Base-by-base conservation (phyloP, 2,113 vertebrate species). In the Cricetomys ansorgei region DNA sequence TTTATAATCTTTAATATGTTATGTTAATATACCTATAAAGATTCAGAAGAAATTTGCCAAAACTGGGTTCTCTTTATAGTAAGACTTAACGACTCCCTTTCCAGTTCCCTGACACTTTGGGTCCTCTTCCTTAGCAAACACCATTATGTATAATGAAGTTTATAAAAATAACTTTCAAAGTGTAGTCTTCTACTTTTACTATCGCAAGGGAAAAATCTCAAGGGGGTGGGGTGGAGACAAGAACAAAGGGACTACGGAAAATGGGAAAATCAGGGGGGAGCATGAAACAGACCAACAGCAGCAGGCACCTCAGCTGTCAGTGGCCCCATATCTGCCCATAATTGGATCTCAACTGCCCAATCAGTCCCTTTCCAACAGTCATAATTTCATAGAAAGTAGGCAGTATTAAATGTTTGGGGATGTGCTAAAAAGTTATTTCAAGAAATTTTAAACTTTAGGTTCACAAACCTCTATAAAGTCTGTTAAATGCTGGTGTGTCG, bases 401-500 rank as follows among this genome's bases (percentile, higher is more conserved):
- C 88, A 96, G 88, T 91, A 79, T 96, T 83, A 65, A n/a, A 85
- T 95, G 96, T 95, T 92, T 94, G 93, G 97, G 87, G 92, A 97
- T 67, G 70, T 19, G 31, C 53, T 96, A 67, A 91, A 67, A 91
- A 95, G 62, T 94, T 97, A 96, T 95, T 96, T 95, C 90, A 96
- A 96, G 93, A 65, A 97, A 67, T 97, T 97, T 98, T 97, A 98
- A 97, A 92, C n/a, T 92, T 97, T 97, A 95, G 10, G 57, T 97
- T 94, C 84, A 97, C 98, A 92, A 97, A 99, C 99, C 99, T 99
- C 99, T 98, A 98, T 99, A 99, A 96, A 99, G 99, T 96, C 99
- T 99, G 98, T 99, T 99, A 98, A 99, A 99, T 85, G 98, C 98
- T 40, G 99, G 99, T 1, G 99, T 99, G 95, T 99, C 99, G 50